These are phyloP conservation scores for Catamblyrhynchus diadema DNA, from an alignment of 2,797 vertebrate genomes.

Conservation along the genomic window DNA sequence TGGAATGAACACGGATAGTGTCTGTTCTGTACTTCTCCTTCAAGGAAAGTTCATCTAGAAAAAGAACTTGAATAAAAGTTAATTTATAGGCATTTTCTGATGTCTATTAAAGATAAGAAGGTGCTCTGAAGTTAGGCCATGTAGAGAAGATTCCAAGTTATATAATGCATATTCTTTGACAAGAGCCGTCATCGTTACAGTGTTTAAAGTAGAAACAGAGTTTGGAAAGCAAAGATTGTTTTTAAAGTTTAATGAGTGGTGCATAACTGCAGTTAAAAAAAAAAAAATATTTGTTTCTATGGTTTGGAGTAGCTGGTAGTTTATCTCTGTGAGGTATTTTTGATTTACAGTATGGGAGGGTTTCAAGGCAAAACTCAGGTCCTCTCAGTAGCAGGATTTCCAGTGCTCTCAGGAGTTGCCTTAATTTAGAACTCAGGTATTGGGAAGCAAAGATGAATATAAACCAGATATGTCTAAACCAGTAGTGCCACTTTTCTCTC, in stretches of 20 bases:
- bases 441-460: background rate
- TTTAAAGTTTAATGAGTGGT: background rate
- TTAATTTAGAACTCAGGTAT: background rate
- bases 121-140: background rate
- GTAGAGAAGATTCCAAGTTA: background rate
- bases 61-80: background rate
- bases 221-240: background rate
- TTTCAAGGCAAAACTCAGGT: background rate
- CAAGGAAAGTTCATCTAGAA: background rate
- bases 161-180: background rate
- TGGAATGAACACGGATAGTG: background rate
- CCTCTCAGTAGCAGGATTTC: background rate
- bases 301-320: background rate
- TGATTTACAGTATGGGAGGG: background rate
- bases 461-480: background rate
- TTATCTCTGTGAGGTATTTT: background rate
- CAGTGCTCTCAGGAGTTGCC: background rate
- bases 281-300: background rate
- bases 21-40: background rate
- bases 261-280: background rate
- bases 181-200: background rate
- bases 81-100: background rate
- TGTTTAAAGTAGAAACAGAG: background rate
- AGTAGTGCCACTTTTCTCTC: background rate
- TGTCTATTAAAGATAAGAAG: background rate